phyloP scores from a whole-genome alignment of 2,113 vertebrate species.

The Mirounga angustirostris region DNA sequence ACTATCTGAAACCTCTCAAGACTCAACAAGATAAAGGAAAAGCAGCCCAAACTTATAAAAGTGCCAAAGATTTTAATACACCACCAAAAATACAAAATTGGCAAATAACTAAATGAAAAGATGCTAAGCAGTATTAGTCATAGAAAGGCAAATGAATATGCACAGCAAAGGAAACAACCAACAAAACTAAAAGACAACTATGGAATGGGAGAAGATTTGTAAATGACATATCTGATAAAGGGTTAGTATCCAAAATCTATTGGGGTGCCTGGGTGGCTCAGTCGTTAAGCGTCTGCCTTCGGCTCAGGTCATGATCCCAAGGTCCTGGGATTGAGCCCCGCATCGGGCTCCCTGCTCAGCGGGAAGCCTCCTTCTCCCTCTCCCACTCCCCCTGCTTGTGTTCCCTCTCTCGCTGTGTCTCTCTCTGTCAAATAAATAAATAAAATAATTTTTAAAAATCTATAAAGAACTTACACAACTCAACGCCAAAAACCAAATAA shows the following conservation, averaged over 20 bases:
- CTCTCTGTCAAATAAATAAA: too few relatives aligned
- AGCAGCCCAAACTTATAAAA: neutral
- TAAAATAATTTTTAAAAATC: neutral
- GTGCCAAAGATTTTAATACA: neutral
- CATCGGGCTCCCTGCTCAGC: too few relatives aligned
- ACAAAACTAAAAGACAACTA: neutral
- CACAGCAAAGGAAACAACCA: neutral
- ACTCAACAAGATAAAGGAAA: neutral
- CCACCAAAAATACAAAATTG: neutral
- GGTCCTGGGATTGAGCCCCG: too few relatives aligned
- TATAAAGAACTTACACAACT: neutral
- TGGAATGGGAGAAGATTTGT: neutral
- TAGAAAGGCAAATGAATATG: neutral
- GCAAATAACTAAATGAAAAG: neutral
- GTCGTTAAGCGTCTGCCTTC: too few relatives aligned
- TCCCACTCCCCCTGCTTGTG: too few relatives aligned
- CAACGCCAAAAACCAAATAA: neutral
- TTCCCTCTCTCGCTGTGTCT: too few relatives aligned
- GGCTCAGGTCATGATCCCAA: too few relatives aligned
- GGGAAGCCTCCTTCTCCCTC: too few relatives aligned
- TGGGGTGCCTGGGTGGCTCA: too few relatives aligned
- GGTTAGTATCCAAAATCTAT: neutral
- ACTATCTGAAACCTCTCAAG: constrained; percentile 2
- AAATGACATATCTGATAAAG: neutral
- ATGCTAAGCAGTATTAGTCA: neutral